A percentile compares a stretch with the other conserved stretches of the same genome.
Conservation (phyloP, 2,797 vertebrate species). For the Paedocypris micromegethes region DNA sequence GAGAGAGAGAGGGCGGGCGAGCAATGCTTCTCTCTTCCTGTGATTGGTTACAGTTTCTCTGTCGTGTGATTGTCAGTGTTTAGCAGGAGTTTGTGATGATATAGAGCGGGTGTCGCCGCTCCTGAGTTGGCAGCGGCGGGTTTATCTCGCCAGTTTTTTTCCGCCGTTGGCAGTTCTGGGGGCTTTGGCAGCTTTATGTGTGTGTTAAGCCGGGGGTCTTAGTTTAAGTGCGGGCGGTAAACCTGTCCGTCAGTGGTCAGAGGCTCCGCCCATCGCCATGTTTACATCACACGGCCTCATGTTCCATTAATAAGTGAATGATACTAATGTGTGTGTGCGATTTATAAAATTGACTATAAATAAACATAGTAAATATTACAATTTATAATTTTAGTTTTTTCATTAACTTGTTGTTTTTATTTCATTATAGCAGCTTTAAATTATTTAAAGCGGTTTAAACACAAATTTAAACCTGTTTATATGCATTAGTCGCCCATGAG, state of each 20-base stretch:
- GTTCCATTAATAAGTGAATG: too few species aligned
- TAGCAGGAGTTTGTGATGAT: slow-evolving; percentile 10
- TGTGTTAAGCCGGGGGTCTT: slow-evolving; percentile 27
- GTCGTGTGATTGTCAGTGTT: not conserved
- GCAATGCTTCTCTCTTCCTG: not conserved
- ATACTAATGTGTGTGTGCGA: too few species aligned
- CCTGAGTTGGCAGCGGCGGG: slow-evolving; percentile 51
- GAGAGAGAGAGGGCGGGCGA: too few species aligned
- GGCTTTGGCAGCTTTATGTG: slow-evolving; percentile 16
- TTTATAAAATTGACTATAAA: not conserved
- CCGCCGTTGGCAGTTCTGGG: slow-evolving; percentile 14
- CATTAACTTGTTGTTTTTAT: too few species aligned
- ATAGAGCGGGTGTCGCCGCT: slow-evolving; percentile 7
- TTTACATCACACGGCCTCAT: too few species aligned
- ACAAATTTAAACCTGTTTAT: too few species aligned
- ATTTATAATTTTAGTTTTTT: too few species aligned
- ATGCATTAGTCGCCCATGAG: too few species aligned
- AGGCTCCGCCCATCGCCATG: not conserved
- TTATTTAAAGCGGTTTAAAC: too few species aligned
- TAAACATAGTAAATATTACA: too few species aligned
- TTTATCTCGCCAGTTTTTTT: slow-evolving; percentile 26
- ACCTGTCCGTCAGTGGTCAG: slow-evolving; percentile 13
- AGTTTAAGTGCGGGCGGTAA: slow-evolving; percentile 6
- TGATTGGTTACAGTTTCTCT: not conserved
- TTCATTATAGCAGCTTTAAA: too few species aligned